phyloP scores from a whole-genome alignment of 53 echinoderm and acorn worm species.

The Hippasteria phrygiana region DNA sequence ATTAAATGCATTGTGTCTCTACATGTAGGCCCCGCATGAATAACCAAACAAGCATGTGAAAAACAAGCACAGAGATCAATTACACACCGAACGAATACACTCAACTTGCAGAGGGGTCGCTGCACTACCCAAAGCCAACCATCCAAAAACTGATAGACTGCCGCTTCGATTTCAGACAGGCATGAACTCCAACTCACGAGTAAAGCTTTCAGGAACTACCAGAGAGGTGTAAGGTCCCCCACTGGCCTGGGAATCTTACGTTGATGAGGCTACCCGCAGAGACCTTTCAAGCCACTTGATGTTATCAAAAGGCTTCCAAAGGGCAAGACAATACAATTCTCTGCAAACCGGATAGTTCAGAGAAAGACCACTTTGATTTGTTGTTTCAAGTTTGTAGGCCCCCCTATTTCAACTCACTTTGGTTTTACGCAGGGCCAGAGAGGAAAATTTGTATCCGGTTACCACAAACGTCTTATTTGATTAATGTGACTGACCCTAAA shows the following conservation, averaged over 20 bases:
- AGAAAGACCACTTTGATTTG: no score
- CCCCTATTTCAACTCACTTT: no score
- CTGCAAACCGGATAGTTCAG: neutral
- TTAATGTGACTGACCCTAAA: no score
- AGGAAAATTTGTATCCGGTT: no score
- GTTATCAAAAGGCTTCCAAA: slow-evolving; percentile 25
- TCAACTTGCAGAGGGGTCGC: neutral
- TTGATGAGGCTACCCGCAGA: slow-evolving; percentile 51
- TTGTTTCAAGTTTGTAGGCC: no score
- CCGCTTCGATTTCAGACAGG: slow-evolving; percentile 31
- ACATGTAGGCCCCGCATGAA: no score
- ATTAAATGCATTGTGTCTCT: no score
- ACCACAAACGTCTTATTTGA: no score
- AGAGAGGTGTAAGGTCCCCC: slow-evolving; percentile 11
- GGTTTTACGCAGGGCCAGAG: no score
- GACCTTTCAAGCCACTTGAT: neutral
- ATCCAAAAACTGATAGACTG: slow-evolving; percentile 35
- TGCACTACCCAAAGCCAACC: slow-evolving; percentile 26
- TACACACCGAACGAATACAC: no score
- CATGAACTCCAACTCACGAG: neutral
- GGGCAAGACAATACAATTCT: slow-evolving; percentile 6
- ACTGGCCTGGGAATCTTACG: neutral
- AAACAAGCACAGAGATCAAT: no score
- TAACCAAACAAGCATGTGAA: no score
- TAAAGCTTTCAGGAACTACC: slow-evolving; percentile 31